Percentiles rank a stretch among this genome's conserved stretches.
Evolutionary conservation across 37 sponge, comb jelly and placozoan species (phyloP).

Genomic region (Haliclona indistincta): DNA sequence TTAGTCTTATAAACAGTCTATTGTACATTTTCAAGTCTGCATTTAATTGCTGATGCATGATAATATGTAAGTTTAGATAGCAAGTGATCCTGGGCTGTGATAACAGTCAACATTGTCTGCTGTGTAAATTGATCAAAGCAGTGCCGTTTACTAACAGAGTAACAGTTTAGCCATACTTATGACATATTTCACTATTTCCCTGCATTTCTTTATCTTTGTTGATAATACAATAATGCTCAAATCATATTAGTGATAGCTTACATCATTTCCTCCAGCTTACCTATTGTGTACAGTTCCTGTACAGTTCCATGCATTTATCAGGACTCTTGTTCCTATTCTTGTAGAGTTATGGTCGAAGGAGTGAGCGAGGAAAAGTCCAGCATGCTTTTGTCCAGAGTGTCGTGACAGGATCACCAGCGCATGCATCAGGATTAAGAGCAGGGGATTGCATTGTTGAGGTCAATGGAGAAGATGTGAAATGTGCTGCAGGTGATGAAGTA

Average conservation of each 20-base stretch:
- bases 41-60: not conserved
- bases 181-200: too few relatives aligned
- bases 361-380: not conserved
- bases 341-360: slow-evolving; percentile 2
- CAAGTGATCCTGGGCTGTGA: too few relatives aligned
- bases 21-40: not conserved
- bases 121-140: not conserved
- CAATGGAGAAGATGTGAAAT: slow-evolving; percentile 3
- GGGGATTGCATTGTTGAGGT: slow-evolving; percentile 4
- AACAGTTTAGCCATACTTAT: too few relatives aligned
- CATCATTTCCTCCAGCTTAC: too few relatives aligned
- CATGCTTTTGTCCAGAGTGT: not conserved
- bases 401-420: not conserved
- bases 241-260: too few relatives aligned
- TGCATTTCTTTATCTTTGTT: too few relatives aligned
- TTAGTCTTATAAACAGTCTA: not conserved
- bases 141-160: not conserved
- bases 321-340: not conserved
- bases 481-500: not conserved
- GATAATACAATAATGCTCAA: too few relatives aligned
- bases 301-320: not conserved
- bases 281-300: too few relatives aligned
- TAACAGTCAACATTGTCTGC: too few relatives aligned
- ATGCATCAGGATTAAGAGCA: not conserved
- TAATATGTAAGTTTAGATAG: not conserved